Percentiles rank a stretch among this genome's conserved stretches.
These are phyloP conservation scores for Danio rerio DNA, from an alignment of 2,113 vertebrate species.

Conservation along the genomic window GRCz12tu NC_133179.1:22199001-22199500, in stretches of 20 bases:
- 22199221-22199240: slow-evolving; percentile 29
- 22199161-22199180: slow-evolving; percentile 50
- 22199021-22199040: slow-evolving; percentile 70
- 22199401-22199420: slow-evolving; percentile 50
- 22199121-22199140: neutral
- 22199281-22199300: neutral
- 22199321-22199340: slow-evolving; percentile 8
- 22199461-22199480: slow-evolving; percentile 60
- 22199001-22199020: slow-evolving; percentile 45
- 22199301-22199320: neutral
- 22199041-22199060: slow-evolving; percentile 71
- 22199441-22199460: slow-evolving; percentile 50
- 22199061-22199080: slow-evolving; percentile 56
- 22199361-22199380: neutral
- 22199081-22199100: too few species aligned
- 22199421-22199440: slow-evolving; percentile 59
- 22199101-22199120: slow-evolving; percentile 30
- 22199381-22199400: slow-evolving; percentile 1
- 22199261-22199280: slow-evolving; percentile 32
- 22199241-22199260: slow-evolving; percentile 25
- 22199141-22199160: neutral
- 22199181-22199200: slow-evolving; percentile 37
- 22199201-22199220: slow-evolving; percentile 3
- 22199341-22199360: neutral
- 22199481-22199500: slow-evolving; percentile 42